Percentiles rank a stretch among this genome's conserved stretches.
These are phyloP conservation scores for Xyrichtys novacula DNA, from an alignment of 2,797 vertebrate species.

Conservation along the genomic window DNA sequence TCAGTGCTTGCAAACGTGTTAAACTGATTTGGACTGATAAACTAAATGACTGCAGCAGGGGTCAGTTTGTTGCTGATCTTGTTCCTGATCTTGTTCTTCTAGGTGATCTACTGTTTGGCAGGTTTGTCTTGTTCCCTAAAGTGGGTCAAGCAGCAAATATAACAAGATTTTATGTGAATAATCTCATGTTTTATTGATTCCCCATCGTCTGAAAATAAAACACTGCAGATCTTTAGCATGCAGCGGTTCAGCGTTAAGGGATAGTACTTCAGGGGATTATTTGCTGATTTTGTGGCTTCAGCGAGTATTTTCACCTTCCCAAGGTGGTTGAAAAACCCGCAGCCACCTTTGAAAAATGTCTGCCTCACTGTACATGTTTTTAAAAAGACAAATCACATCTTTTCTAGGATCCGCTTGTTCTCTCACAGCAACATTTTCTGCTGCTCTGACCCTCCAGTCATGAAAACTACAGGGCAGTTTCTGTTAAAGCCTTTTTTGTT, in stretches of 20 bases:
- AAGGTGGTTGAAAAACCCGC: constrained; percentile 45
- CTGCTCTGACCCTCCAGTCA: constrained; percentile 7
- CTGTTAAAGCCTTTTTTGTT: constrained; percentile 24
- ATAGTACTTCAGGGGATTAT: constrained; percentile 36
- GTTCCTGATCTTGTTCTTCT: background rate
- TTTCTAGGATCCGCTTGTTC: background rate
- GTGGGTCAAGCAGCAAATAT: constrained; percentile 13
- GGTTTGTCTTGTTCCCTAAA: background rate
- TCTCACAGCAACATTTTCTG: constrained; percentile 1
- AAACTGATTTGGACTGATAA: constrained; percentile 32
- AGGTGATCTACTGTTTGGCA: constrained; percentile 9
- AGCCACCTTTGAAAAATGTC: constrained; percentile 6
- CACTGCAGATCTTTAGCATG: constrained; percentile 11
- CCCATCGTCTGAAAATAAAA: constrained; percentile 2
- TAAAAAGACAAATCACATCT: constrained; percentile 11
- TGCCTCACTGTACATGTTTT: constrained; percentile 16
- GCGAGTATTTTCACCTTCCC: no score
- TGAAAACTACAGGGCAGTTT: constrained; percentile 21
- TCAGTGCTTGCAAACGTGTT: constrained; percentile 20
- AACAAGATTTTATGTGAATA: constrained; percentile 12
- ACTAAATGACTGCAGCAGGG: constrained; percentile 9
- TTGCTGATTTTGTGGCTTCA: constrained; percentile 47
- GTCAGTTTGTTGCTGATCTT: constrained; percentile 6
- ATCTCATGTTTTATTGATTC: constrained; percentile 27
- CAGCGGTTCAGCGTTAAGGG: constrained; percentile 26